These are phyloP conservation scores for Saxicola maurus DNA, from an alignment of 2,797 vertebrate species.

Conservation along the genomic window DNA sequence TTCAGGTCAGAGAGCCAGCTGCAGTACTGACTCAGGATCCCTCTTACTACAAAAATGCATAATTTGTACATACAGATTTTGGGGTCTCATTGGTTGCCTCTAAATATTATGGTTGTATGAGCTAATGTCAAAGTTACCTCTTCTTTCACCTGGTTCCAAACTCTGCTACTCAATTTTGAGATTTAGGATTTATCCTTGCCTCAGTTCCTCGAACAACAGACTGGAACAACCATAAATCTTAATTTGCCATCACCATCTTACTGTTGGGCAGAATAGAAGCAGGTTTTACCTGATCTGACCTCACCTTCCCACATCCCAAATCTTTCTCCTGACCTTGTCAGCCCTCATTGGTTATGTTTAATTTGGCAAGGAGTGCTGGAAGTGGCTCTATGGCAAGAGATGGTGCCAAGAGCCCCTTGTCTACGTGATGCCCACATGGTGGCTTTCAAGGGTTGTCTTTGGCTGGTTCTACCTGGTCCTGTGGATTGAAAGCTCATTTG, in stretches of 20 bases:
- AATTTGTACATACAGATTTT: not conserved
- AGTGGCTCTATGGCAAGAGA: not conserved
- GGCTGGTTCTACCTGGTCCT: not conserved
- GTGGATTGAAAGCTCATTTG: not conserved
- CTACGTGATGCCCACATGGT: not conserved
- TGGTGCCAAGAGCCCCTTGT: rapidly evolving
- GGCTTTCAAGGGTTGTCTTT: not conserved
- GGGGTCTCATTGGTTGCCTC: not conserved
- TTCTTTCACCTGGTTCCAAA: not conserved
- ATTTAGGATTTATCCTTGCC: not conserved
- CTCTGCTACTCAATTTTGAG: not conserved
- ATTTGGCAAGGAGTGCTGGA: not conserved
- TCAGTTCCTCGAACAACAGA: not conserved
- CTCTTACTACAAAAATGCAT: not conserved
- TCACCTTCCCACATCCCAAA: not conserved
- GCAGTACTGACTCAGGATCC: not conserved
- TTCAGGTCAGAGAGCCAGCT: not conserved
- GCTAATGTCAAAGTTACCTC: not conserved
- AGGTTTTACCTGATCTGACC: not conserved
- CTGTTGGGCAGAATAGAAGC: rapidly evolving
- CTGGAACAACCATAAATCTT: not conserved
- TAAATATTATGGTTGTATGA: not conserved
- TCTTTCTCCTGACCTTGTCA: not conserved
- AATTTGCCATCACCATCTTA: not conserved
- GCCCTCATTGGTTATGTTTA: not conserved